Conservation (phyloP, 1,140 invertebrate species). For the Drosophila bipectinata region DNA sequence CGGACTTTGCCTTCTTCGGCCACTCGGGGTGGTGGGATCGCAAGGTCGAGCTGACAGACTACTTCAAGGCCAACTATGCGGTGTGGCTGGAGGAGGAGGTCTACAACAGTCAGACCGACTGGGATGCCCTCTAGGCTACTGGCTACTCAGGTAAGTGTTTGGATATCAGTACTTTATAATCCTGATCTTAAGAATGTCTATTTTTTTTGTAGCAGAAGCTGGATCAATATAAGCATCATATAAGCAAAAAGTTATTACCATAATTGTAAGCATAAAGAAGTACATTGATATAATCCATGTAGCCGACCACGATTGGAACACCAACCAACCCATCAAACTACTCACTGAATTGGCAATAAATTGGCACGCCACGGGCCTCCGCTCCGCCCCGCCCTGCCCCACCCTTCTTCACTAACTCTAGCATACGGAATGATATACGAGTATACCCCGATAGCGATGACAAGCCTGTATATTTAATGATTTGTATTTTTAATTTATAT, state of each 20-base stretch:
- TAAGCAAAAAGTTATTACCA: slow-evolving; percentile 75
- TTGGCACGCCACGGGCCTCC: slow-evolving; percentile 32
- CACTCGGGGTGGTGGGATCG: slow-evolving; percentile 83
- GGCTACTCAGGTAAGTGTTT: slow-evolving; percentile 13
- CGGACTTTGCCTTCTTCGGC: slow-evolving; percentile 81
- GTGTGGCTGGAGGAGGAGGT: slow-evolving; percentile 98
- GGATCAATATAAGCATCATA: slow-evolving; percentile 24
- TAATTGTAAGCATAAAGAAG: slow-evolving; percentile 67
- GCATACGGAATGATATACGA: slow-evolving; percentile 13
- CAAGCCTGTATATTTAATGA: slow-evolving; percentile 59
- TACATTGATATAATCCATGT: slow-evolving; percentile 74
- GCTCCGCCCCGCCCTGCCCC: slow-evolving; percentile 3
- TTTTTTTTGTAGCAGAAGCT: neutral
- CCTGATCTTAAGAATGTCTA: no score
- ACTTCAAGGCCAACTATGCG: slow-evolving; percentile 98
- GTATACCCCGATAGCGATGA: slow-evolving; percentile 35
- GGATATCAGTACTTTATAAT: neutral
- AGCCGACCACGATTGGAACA: slow-evolving; percentile 36
- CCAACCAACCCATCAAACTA: slow-evolving; percentile 36
- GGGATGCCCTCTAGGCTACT: slow-evolving; percentile 86
- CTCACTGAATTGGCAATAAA: slow-evolving; percentile 66
- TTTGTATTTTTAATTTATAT: slow-evolving; percentile 55
- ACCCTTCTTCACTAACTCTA: slow-evolving; percentile 39
- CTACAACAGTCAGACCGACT: slow-evolving; percentile 92
- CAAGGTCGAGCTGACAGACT: slow-evolving; percentile 93